These are phyloP conservation scores for Ailuropoda melanoleuca DNA, from an alignment of 2,113 vertebrate genomes.

Conservation along the genomic window DNA sequence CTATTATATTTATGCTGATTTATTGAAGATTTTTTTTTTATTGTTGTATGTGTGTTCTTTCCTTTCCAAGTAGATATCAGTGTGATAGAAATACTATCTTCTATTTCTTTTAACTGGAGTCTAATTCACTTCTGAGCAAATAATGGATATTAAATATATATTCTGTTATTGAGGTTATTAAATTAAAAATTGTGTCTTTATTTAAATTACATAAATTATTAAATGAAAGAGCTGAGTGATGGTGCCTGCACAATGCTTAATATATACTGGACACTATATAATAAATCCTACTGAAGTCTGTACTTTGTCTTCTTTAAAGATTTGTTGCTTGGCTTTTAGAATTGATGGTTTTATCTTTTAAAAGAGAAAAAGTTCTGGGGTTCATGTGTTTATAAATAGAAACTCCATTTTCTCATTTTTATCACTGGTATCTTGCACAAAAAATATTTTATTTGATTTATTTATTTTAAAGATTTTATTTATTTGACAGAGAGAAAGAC, in stretches of 20 bases:
- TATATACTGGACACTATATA: background rate
- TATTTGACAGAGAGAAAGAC: too few species aligned
- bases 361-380: background rate
- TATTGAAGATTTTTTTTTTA: background rate
- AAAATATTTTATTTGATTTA: background rate
- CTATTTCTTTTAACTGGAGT: background rate
- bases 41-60: constrained; percentile 2
- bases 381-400: background rate
- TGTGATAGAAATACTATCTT: constrained; percentile 7
- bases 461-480: too few species aligned
- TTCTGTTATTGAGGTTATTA: background rate
- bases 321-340: constrained; percentile 23
- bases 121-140: background rate
- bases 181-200: background rate
- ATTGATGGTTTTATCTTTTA: constrained; percentile 52
- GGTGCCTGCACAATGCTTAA: background rate
- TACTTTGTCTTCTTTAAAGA: constrained; percentile 26
- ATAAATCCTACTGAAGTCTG: background rate
- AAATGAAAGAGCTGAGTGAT: background rate
- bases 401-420: constrained; percentile 20
- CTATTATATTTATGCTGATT: constrained; percentile 46
- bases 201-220: constrained; percentile 28
- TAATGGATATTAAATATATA: background rate
- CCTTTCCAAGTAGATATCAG: background rate
- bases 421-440: background rate